Evolutionary conservation across 2,888 invertebrate genomes (phyloP).

Genomic region (Xylota segnis): DNA sequence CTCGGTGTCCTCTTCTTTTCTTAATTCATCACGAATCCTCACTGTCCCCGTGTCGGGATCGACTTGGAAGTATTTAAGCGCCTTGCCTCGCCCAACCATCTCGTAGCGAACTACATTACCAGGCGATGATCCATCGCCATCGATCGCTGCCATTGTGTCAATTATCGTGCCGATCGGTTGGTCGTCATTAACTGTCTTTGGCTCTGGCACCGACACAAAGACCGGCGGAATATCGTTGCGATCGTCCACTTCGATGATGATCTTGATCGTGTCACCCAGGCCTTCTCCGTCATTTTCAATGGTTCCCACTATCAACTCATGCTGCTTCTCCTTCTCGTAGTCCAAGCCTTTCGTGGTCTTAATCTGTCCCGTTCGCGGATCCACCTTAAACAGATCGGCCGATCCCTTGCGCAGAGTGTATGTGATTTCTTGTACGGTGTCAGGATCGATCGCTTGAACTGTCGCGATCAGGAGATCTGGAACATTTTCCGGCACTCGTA

Average conservation of each 20-base stretch:
- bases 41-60: conserved; percentile 93
- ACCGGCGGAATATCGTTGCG: conserved; percentile 95
- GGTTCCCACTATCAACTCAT: conserved; percentile 92
- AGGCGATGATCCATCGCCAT: conserved; percentile 93
- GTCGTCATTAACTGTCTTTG: conserved; percentile 93
- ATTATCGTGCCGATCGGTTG: conserved; percentile 92
- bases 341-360: conserved; percentile 91
- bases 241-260: conserved; percentile 87
- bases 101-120: conserved; percentile 93
- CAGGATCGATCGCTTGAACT: conserved; percentile 94
- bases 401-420: conserved; percentile 93
- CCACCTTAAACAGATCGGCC: conserved; percentile 92
- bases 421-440: conserved; percentile 92
- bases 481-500: conserved; percentile 93
- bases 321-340: conserved; percentile 90
- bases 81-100: conserved; percentile 92
- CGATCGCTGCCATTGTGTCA: conserved; percentile 91
- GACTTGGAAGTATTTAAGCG: conserved; percentile 93
- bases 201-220: conserved; percentile 92
- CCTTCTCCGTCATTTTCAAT: conserved; percentile 90
- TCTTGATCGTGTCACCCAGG: conserved; percentile 89
- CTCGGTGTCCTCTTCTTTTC: conserved; percentile 94
- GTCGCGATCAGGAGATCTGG: conserved; percentile 91
- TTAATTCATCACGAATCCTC: conserved; percentile 92
- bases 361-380: conserved; percentile 91